These are phyloP conservation scores for Brevimyrus niger DNA, from an alignment of 2,113 vertebrate species.

Conservation along the genomic window DNA sequence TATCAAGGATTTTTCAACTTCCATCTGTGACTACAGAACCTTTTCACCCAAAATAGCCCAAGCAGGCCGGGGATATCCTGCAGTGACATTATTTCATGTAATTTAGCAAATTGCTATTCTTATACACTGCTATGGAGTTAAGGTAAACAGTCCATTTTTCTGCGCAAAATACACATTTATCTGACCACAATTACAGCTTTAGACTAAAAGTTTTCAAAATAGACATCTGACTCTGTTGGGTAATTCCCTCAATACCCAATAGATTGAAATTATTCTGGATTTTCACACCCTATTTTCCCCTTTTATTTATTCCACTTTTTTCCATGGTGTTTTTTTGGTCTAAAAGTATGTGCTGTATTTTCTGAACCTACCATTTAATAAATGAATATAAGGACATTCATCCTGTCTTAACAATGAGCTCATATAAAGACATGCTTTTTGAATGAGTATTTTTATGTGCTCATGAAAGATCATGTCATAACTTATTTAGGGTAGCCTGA, in stretches of 20 bases:
- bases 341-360: not conserved
- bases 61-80: constrained; percentile 19
- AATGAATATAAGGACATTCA: not conserved
- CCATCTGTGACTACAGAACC: constrained; percentile 20
- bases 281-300: not conserved
- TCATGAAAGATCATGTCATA: not conserved
- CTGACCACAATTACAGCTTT: constrained; percentile 28
- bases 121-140: constrained; percentile 18
- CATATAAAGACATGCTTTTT: not conserved
- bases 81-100: constrained; percentile 22
- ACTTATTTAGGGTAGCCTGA: not conserved
- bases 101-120: constrained; percentile 23
- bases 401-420: not conserved
- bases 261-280: not conserved
- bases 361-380: not conserved
- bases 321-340: not conserved
- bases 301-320: not conserved
- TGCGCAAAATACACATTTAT: constrained; percentile 25
- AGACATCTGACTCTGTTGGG: not conserved
- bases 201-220: constrained; percentile 21
- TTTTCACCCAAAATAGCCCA: constrained; percentile 14
- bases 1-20: constrained; percentile 10
- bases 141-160: constrained; percentile 23
- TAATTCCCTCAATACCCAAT: not conserved
- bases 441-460: not conserved